Conservation (phyloP, 2,113 vertebrate species). For the Atlantisia rogersi region DNA sequence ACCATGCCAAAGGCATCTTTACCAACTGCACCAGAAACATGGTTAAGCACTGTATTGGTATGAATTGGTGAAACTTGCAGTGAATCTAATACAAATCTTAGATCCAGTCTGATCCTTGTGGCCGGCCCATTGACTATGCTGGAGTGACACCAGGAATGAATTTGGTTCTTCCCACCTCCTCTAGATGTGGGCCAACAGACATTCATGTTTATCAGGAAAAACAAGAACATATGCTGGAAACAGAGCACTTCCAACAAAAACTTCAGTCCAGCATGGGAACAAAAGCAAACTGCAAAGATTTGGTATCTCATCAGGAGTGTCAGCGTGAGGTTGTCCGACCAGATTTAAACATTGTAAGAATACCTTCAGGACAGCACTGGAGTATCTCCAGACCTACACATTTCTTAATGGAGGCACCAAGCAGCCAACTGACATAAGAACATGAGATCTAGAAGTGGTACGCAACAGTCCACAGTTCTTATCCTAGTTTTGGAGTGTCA, state of each 20-base stretch:
- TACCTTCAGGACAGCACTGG: not conserved
- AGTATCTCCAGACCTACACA: not conserved
- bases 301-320: not conserved
- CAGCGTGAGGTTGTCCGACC: not conserved
- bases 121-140: not conserved
- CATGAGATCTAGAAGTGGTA: not conserved
- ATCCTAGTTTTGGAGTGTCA: not conserved
- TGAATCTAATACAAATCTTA: not conserved
- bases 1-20: not conserved
- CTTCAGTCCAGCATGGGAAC: constrained; percentile 36
- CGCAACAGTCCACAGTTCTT: not conserved
- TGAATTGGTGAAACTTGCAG: not conserved
- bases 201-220: constrained; percentile 67
- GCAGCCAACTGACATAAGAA: not conserved
- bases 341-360: not conserved
- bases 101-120: not conserved
- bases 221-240: constrained; percentile 74
- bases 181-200: constrained; percentile 55
- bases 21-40: not conserved
- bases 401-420: not conserved
- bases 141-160: constrained; percentile 39
- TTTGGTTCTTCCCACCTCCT: constrained; percentile 16
- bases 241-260: constrained; percentile 68
- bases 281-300: constrained; percentile 24
- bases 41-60: not conserved